These are phyloP conservation scores for Acipenser transmontanus DNA, from an alignment of 2,797 vertebrate genomes.

Conservation along the genomic window DNA sequence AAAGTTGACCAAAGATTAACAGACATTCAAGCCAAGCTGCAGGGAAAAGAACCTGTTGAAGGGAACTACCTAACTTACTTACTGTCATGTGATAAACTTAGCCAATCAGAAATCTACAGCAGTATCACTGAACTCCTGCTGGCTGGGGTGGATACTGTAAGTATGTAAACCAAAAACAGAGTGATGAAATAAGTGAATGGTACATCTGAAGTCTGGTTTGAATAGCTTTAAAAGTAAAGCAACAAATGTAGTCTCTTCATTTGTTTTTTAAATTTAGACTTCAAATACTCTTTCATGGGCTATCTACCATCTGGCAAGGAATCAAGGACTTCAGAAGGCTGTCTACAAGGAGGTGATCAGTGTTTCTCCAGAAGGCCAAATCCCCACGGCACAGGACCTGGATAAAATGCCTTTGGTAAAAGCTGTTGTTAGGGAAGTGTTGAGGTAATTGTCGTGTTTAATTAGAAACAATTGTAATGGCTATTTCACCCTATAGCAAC, in stretches of 20 bases:
- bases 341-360: background rate
- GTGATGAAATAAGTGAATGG: too few species aligned
- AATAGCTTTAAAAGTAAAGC: too few species aligned
- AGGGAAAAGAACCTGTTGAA: background rate
- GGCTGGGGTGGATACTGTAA: constrained; percentile 4
- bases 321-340: background rate
- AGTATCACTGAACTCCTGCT: background rate
- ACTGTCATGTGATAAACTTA: background rate
- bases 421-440: constrained; percentile 1
- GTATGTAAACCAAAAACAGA: background rate
- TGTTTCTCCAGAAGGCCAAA: background rate
- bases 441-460: background rate
- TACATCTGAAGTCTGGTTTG: too few species aligned
- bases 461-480: too few species aligned
- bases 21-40: background rate
- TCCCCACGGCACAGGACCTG: background rate
- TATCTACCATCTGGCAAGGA: background rate
- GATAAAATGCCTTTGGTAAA: constrained; percentile 3
- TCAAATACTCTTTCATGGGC: constrained; percentile 7
- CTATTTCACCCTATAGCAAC: too few species aligned
- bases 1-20: background rate
- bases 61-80: background rate
- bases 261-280: background rate
- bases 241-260: background rate
- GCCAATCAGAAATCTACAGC: background rate